Conservation (phyloP, 2,888 invertebrate genomes). For the Cerastis rubricosa region DNA sequence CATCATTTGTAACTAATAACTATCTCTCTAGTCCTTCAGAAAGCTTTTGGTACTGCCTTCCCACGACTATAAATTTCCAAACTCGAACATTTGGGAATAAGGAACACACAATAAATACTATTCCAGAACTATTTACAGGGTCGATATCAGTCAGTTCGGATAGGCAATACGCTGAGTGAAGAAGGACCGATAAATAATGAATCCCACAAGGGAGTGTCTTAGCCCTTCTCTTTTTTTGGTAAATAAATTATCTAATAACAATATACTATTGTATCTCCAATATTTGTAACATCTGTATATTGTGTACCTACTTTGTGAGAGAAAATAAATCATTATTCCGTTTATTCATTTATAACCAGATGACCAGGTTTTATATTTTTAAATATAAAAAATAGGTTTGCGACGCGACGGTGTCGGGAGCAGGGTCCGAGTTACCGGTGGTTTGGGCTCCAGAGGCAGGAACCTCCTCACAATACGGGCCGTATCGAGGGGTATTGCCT, state of each 20-base stretch:
- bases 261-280: neutral
- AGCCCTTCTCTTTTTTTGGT: neutral
- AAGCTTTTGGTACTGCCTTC: neutral
- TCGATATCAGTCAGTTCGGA: neutral
- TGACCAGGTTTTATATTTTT: too few species aligned
- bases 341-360: too few species aligned
- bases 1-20: neutral
- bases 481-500: too few species aligned
- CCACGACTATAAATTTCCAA: neutral
- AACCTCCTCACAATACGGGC: too few species aligned
- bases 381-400: too few species aligned
- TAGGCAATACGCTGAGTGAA: neutral
- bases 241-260: too few species aligned
- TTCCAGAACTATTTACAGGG: neutral
- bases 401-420: too few species aligned
- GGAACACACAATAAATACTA: neutral
- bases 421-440: too few species aligned
- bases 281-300: neutral
- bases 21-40: neutral
- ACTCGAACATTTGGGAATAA: neutral
- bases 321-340: neutral
- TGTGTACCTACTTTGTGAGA: neutral
- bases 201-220: neutral
- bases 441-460: too few species aligned
- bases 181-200: neutral